Conservation (phyloP, 1,140 invertebrate genomes). For the Rhopalosiphum maidis region DNA sequence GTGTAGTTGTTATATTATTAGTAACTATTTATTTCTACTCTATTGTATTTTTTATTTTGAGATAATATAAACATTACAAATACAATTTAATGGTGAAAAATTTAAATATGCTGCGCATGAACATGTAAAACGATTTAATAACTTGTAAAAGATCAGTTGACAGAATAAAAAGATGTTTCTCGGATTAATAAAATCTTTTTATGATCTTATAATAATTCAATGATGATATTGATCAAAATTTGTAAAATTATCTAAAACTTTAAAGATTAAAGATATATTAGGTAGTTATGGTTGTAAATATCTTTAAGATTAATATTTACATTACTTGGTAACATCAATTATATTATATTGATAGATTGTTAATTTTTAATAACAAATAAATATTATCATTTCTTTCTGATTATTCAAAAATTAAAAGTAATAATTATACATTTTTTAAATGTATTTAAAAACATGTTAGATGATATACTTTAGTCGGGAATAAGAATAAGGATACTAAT, state of each 20-base stretch:
- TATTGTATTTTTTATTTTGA: background rate
- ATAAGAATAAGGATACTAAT: background rate
- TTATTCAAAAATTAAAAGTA: no score
- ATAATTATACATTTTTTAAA: no score
- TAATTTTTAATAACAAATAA: no score
- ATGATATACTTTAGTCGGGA: background rate
- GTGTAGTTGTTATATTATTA: no score
- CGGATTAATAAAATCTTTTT: background rate
- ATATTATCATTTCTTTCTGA: no score
- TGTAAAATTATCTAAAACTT: background rate
- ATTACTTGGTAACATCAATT: background rate
- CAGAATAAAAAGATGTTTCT: background rate
- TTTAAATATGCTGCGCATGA: background rate
- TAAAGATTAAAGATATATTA: background rate
- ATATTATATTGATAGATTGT: no score
- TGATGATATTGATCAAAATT: no score
- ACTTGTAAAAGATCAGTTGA: no score
- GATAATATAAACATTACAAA: background rate
- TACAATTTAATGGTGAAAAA: background rate
- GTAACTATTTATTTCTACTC: background rate
- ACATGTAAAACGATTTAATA: background rate
- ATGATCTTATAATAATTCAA: background rate
- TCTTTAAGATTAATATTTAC: background rate
- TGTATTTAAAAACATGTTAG: background rate
- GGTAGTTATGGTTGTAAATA: no score